Conservation (phyloP, 2,113 vertebrate species). For the Cyrtonyx montezumae region DNA sequence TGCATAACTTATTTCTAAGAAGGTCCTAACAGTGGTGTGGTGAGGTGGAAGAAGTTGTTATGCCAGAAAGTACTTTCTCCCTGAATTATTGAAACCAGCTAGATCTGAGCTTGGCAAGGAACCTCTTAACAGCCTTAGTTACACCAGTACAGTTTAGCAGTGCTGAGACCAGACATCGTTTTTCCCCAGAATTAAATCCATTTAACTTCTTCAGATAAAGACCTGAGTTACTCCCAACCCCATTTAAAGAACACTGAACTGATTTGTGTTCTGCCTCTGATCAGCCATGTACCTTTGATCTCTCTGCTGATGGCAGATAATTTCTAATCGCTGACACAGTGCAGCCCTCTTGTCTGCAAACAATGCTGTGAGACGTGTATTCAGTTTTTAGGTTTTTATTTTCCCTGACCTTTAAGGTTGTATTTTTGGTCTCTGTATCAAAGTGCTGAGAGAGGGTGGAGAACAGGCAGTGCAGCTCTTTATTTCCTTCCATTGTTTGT, state of each 20-base stretch:
- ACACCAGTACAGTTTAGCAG: not conserved
- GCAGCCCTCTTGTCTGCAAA: not conserved
- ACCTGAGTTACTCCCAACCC: not conserved
- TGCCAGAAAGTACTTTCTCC: not conserved
- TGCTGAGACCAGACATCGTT: not conserved
- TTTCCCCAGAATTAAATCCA: not conserved
- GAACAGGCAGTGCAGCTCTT: conserved; percentile 18
- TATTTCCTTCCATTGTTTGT: conserved; percentile 49
- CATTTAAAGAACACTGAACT: not conserved
- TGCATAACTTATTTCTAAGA: not conserved
- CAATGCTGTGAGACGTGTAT: not conserved
- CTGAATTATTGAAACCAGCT: not conserved
- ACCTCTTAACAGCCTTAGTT: not conserved
- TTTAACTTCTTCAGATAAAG: not conserved
- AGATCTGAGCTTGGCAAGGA: not conserved
- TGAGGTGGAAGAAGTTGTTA: not conserved
- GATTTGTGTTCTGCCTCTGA: not conserved
- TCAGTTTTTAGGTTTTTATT: conserved; percentile 19
- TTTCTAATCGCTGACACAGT: conserved; percentile 31
- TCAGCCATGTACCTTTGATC: not conserved
- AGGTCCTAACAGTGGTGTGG: not conserved
- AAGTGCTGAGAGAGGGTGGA: conserved; percentile 29
- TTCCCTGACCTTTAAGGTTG: conserved; percentile 15
- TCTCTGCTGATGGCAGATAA: not conserved
- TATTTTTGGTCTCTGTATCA: conserved; percentile 36